These are phyloP conservation scores for Cotesia congregata DNA, from an alignment of 2,888 invertebrate species.

Conservation along the genomic window DNA sequence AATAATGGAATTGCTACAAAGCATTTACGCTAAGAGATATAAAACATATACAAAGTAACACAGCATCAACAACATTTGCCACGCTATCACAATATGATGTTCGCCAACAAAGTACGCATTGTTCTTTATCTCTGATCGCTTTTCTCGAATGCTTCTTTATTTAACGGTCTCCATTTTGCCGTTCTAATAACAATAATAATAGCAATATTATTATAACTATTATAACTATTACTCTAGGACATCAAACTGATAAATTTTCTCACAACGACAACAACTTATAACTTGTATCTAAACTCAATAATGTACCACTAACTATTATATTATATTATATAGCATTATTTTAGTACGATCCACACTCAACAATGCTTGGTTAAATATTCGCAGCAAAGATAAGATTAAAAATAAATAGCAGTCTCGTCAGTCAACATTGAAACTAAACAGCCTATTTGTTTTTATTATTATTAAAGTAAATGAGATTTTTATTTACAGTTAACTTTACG, in stretches of 20 bases:
- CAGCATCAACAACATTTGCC: neutral
- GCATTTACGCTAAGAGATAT: too few relatives aligned
- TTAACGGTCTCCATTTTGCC: neutral
- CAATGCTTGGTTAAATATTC: neutral
- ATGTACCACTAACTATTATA: too few relatives aligned
- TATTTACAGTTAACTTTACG: neutral
- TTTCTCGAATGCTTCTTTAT: neutral
- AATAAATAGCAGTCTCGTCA: neutral
- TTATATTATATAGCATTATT: too few relatives aligned
- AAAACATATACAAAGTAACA: too few relatives aligned
- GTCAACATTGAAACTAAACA: too few relatives aligned
- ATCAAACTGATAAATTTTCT: conserved; percentile 3
- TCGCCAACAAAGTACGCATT: neutral
- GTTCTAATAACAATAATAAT: neutral
- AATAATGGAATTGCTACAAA: too few relatives aligned
- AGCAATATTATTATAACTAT: neutral
- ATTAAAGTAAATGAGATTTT: neutral
- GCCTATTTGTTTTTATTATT: neutral
- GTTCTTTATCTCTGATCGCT: neutral
- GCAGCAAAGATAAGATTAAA: neutral
- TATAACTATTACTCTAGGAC: neutral
- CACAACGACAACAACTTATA: neutral
- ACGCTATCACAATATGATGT: neutral
- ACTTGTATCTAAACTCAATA: too few relatives aligned
- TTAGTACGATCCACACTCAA: too few relatives aligned